Conservation (phyloP, 2,888 invertebrate species). For the Xestia rhomboidea region DNA sequence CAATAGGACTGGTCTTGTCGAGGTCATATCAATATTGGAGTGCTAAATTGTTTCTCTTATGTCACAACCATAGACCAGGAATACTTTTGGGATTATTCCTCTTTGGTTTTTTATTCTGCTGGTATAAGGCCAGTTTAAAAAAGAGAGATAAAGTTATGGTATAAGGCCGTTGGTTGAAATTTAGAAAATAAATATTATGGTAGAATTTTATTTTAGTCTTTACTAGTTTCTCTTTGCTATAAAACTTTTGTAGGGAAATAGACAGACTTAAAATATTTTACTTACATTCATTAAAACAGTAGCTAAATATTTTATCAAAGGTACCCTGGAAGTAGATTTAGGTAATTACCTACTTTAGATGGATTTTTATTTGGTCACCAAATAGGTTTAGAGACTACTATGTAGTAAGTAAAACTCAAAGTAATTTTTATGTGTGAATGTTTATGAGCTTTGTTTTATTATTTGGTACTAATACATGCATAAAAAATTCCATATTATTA, state of each 20-base stretch:
- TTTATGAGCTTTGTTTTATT: slow-evolving; percentile 17
- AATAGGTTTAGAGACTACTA: no score
- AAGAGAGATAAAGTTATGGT: background rate
- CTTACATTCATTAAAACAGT: background rate
- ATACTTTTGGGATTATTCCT: slow-evolving; percentile 11
- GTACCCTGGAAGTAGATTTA: background rate
- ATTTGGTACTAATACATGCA: background rate
- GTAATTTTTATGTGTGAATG: background rate
- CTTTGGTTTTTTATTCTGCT: background rate
- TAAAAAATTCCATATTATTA: background rate
- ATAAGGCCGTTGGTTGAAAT: background rate
- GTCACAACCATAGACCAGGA: slow-evolving; percentile 35
- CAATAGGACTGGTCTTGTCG: slow-evolving; percentile 55
- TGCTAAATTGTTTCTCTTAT: slow-evolving; percentile 59
- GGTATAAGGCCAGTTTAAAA: background rate
- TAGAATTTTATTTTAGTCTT: background rate
- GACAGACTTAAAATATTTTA: background rate
- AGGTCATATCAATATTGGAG: slow-evolving; percentile 72
- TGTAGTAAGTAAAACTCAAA: slow-evolving; percentile 7
- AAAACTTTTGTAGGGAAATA: background rate
- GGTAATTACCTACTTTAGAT: background rate
- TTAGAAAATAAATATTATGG: background rate
- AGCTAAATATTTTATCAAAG: background rate
- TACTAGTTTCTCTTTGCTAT: no score
- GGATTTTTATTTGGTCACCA: background rate